phyloP scores from a whole-genome alignment of 2,797 vertebrate genomes.

The Sebastes hubbsi region DNA sequence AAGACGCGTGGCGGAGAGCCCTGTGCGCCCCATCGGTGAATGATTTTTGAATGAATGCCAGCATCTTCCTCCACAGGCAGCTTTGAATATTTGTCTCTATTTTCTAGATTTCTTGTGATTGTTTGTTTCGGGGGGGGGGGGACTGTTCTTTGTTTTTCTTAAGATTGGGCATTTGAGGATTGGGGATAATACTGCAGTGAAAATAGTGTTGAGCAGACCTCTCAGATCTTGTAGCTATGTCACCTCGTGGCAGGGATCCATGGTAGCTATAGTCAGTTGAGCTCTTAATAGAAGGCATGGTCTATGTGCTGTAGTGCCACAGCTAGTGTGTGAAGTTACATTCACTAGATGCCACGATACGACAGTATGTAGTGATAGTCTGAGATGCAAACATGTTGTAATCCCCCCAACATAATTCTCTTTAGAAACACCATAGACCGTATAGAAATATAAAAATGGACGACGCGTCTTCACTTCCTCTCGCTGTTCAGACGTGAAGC shows the following conservation, averaged over 20 bases:
- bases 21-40: constrained; percentile 54
- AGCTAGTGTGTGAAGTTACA: constrained; percentile 16
- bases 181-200: constrained; percentile 28
- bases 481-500: neutral
- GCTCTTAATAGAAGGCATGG: constrained; percentile 6
- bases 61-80: constrained; percentile 80
- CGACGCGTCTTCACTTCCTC: neutral
- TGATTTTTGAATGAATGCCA: constrained; percentile 76
- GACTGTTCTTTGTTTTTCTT: constrained; percentile 12
- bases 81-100: constrained; percentile 76
- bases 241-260: constrained; percentile 44
- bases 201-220: constrained; percentile 40
- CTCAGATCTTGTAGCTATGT: constrained; percentile 50
- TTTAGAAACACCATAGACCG: neutral
- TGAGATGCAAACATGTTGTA: constrained; percentile 24
- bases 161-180: constrained; percentile 27
- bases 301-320: constrained; percentile 35
- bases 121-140: constrained; percentile 4
- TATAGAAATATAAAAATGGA: neutral
- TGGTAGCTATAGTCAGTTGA: constrained; percentile 16
- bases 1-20: constrained; percentile 35
- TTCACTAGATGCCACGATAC: constrained; percentile 28
- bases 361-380: constrained; percentile 28
- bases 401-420: constrained; percentile 3
- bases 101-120: constrained; percentile 66